Conservation (phyloP, 2,113 vertebrate genomes). For the Thymallus thymallus region DNA sequence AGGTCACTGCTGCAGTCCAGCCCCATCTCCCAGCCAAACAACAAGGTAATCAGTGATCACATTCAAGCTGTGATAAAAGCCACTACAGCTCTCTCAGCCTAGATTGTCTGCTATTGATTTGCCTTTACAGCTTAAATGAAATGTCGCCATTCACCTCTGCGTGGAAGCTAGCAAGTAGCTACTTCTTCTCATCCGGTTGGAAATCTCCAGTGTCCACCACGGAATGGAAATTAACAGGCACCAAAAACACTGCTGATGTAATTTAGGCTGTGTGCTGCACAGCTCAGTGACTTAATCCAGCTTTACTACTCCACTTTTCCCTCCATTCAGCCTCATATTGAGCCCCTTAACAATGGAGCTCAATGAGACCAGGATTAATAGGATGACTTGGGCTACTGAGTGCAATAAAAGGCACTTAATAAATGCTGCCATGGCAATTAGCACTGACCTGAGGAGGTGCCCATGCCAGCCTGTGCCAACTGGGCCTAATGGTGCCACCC, state of each 20-base stretch:
- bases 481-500: neutral
- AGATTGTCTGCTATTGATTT: constrained; percentile 43
- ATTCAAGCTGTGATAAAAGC: constrained; percentile 1
- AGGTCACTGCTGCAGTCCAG: constrained; percentile 11
- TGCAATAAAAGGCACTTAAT: neutral
- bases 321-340: neutral
- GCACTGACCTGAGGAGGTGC: neutral
- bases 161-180: neutral
- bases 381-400: neutral
- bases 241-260: neutral
- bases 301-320: neutral
- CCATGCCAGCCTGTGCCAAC: neutral
- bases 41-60: neutral
- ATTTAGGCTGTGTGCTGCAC: neutral
- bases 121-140: constrained; percentile 38
- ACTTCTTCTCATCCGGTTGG: constrained; percentile 11
- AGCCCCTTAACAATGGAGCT: neutral
- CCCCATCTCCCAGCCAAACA: neutral
- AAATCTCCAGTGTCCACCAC: neutral
- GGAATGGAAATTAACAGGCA: constrained; percentile 20
- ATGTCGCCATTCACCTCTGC: constrained; percentile 5
- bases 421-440: constrained; percentile 1
- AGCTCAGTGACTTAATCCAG: neutral
- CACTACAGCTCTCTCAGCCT: constrained; percentile 18
- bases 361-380: neutral